Base-by-base conservation (phyloP, 2,113 vertebrate species). In the Hymenochirus boettgeri region DNA sequence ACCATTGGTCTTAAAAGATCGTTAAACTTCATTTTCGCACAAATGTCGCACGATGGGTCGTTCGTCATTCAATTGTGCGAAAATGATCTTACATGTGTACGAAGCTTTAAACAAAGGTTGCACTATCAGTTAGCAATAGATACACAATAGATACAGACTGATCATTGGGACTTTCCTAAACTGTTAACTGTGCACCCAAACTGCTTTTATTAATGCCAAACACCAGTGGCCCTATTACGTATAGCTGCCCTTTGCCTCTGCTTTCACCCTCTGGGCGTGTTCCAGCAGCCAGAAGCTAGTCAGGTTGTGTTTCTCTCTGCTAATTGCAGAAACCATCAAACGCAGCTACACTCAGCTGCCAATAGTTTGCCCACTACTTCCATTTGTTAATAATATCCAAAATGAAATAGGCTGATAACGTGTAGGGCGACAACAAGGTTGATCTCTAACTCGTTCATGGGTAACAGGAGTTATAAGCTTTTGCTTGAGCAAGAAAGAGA, bases 331-430 rank as follows among this genome's bases (percentile, higher is more conserved):
- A 12, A 2, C 83, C 59, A 93, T 31, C 83, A 85, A 17, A 89
- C 71, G 4, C 93, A 95, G 77, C 77, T 70, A 58, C 93, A 95
- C 57, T 77, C 87, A 0, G 89, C 83, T 0, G 93, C 93, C 0
- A 86, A 90, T 57, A 94, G 81, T 79, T 90, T 85, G 70, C 90
- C 86, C 76, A 94, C 86, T 57, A 80, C 71, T 91, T 91, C 93
- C 92, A 94, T 59, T 71, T 90, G 71, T 92, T 85, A 0, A 57
- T 27, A 39, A 88, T 82, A 1, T 95, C 92, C 0, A 94, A 69
- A 95, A 95, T 63, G 81, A 86, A 71, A 90, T 80, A 22, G 93
- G 88, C 22, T 89, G 71, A 0, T 90, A 92, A 71, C 75, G 82
- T 3, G 88, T 91, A 57, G 92, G 90, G 48, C 82, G 78, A 77